Evolutionary conservation across 2,113 vertebrate genomes (phyloP), one percentile per base, ranked within the genome.

Genomic region (Leptodactylus fuscus): DNA sequence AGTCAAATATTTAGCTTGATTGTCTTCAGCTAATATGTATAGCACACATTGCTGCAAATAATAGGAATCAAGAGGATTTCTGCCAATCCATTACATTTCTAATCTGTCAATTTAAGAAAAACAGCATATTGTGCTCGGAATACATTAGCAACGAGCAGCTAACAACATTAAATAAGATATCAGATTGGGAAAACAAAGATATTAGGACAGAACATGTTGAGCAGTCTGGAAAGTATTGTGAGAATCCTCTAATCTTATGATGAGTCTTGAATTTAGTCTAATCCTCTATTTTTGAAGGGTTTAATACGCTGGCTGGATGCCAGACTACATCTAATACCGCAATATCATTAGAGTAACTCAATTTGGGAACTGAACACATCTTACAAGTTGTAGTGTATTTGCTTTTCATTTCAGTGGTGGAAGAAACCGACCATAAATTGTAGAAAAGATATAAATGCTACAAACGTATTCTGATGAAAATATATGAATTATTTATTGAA

Each of bases 231-330:
- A 49, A 75, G 46, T 75, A 75, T 49, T 75, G 71, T 76, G 74
- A 76, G 74, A 76, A 48, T 51, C 48, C 44, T 75, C 44, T 75
- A 29, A 76, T 76, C 74, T 76, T 51, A 32, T 76, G 46, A 76
- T 76, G 74, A 32, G 74, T 76, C 44, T 75, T 75, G 46, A 75
- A 75, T 49, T 46, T 49, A 48, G 22, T 75, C 74, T 76, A 76
- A 76, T 76, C 74, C 46, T 51, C 16, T 24, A 48, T 75, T 51
- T 76, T 49, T 75, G 16, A 51, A 76, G 29, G 48, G 27, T 51
- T 51, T 76, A 51, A 76, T 24, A 34, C 29, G 3, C 48, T 51
- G 48, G 74, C 74, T 76, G 27, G 7, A 34, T 51, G 46, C 74
- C 74, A 51, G 27, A 7, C 74, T 76, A 18, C 27, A 32, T 51